These are phyloP conservation scores for Agelastica alni DNA, from an alignment of 2,888 invertebrate genomes.

Conservation along the genomic window DNA sequence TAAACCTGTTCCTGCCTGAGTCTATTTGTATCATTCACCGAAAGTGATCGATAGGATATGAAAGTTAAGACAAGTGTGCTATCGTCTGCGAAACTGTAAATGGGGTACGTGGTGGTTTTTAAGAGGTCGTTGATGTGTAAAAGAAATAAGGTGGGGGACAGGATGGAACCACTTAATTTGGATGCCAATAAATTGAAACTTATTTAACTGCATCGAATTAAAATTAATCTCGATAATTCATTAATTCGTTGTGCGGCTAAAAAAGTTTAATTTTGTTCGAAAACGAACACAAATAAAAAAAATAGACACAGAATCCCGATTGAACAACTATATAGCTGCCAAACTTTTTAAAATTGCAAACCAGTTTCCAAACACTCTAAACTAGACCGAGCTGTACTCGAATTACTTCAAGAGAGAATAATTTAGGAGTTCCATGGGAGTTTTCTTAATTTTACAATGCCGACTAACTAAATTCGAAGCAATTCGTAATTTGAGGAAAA, in stretches of 20 bases:
- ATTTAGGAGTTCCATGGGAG: constrained; percentile 28
- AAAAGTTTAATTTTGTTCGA: background rate
- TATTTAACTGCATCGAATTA: background rate
- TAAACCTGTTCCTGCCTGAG: too few species aligned
- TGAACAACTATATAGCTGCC: constrained; percentile 17
- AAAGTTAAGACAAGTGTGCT: too few species aligned
- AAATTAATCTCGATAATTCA: too few species aligned
- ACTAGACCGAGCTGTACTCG: constrained; percentile 17
- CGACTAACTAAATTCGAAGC: constrained; percentile 20
- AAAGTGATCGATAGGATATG: too few species aligned
- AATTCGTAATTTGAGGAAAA: constrained; percentile 17
- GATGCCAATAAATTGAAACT: background rate
- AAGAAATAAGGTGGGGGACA: too few species aligned
- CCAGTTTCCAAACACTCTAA: constrained; percentile 6
- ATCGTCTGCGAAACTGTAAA: too few species aligned
- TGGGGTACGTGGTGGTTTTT: too few species aligned
- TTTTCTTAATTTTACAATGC: constrained; percentile 26
- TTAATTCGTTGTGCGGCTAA: background rate
- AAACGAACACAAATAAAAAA: constrained; percentile 1
- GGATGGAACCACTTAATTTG: too few species aligned
- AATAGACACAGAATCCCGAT: constrained; percentile 10
- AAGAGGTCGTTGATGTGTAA: too few species aligned
- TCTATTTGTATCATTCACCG: too few species aligned
- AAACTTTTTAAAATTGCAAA: constrained; percentile 22
- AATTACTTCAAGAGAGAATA: constrained; percentile 22